Evolutionary conservation across 2,113 vertebrate genomes (phyloP).

Genomic region (Rhea pennata): DNA sequence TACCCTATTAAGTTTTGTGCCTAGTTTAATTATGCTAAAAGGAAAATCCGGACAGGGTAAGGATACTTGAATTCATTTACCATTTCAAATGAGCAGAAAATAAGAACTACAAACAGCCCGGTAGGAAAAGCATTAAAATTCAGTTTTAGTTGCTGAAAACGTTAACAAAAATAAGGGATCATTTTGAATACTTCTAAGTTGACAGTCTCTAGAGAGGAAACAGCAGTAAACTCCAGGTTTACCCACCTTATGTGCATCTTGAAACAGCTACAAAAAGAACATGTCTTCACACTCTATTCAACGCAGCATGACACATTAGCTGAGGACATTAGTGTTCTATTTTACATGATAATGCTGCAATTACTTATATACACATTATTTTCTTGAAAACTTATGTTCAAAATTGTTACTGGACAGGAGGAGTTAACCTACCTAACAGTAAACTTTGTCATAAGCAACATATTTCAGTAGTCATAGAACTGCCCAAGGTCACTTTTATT

Average conservation of each 20-base stretch:
- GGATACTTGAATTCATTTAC: too few species aligned
- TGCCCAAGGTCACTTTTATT: slow-evolving; percentile 61
- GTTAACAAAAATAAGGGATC: too few species aligned
- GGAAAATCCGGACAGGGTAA: not conserved
- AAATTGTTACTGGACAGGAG: not conserved
- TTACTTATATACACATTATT: not conserved
- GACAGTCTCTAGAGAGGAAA: too few species aligned
- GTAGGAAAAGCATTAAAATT: too few species aligned
- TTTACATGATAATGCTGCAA: not conserved
- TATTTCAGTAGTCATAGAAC: not conserved
- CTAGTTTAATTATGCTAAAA: not conserved
- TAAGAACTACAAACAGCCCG: not conserved
- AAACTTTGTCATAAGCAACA: slow-evolving; percentile 57
- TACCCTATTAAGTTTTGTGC: not conserved
- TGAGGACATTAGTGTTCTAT: not conserved
- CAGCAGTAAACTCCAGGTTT: not conserved
- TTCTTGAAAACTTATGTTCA: not conserved
- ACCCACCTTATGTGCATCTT: not conserved
- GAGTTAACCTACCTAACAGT: slow-evolving; percentile 36
- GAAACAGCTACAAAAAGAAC: not conserved
- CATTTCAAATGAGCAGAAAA: not conserved
- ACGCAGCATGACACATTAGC: not conserved
- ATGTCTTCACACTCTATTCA: not conserved
- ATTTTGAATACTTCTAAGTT: too few species aligned
- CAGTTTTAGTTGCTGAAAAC: too few species aligned